A percentile compares a stretch with the other conserved stretches of the same genome.
phyloP scores from a whole-genome alignment of 2,113 vertebrate species.

The Mormyrus lacerda region DNA sequence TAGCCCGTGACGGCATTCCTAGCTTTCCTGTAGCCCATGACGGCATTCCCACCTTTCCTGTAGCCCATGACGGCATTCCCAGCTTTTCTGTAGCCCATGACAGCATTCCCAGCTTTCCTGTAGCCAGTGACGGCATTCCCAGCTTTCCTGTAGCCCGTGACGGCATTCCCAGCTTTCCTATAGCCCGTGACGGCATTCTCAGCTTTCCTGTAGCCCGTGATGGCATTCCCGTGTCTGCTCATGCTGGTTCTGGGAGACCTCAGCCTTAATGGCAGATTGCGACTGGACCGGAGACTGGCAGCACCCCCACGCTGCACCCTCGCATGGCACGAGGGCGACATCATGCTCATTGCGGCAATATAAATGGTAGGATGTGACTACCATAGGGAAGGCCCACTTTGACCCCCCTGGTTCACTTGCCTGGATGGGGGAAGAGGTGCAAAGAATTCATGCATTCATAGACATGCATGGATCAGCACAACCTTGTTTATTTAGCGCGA shows the following conservation, averaged over 20 bases:
- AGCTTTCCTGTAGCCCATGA: background rate
- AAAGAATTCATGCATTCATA: background rate
- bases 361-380: background rate
- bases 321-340: background rate
- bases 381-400: background rate
- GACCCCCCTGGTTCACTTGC: background rate
- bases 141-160: background rate
- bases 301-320: background rate
- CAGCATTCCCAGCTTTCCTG: background rate
- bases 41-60: background rate
- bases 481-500: constrained; percentile 17
- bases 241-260: background rate
- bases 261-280: constrained; percentile 2
- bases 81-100: background rate
- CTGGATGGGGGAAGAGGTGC: no score
- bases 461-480: no score
- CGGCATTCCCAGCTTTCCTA: background rate
- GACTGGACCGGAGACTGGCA: background rate
- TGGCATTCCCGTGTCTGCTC: background rate
- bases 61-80: background rate
- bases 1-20: background rate
- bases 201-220: background rate
- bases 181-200: background rate
- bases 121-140: background rate
- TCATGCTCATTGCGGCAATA: background rate